phyloP scores from a whole-genome alignment of 2,113 vertebrate genomes.

The Rallus limicola region DNA sequence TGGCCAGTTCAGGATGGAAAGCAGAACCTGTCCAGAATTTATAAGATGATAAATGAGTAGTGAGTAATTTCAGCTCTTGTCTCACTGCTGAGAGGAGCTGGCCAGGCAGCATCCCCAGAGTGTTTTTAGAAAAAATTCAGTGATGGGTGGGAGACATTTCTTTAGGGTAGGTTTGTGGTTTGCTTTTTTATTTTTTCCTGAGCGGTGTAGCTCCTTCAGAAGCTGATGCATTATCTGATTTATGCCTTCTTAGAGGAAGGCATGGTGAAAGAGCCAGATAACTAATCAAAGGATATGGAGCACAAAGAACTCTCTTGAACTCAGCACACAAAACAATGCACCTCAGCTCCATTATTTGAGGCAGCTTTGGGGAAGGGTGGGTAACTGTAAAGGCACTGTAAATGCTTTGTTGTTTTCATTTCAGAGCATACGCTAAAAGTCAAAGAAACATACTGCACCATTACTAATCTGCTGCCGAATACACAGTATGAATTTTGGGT shows the following conservation, averaged over 20 bases:
- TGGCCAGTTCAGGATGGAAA: background rate
- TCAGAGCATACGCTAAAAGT: constrained; percentile 82
- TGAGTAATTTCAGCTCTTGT: background rate
- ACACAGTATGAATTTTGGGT: constrained; percentile 96
- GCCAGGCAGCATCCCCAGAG: background rate
- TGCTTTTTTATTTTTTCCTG: background rate
- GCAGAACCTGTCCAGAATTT: background rate
- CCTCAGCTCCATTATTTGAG: background rate
- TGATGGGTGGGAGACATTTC: background rate
- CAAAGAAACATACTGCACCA: constrained; percentile 92
- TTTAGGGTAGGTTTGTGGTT: background rate
- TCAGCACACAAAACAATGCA: background rate
- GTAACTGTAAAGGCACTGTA: background rate
- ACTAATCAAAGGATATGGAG: background rate
- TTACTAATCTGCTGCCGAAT: constrained; percentile 85
- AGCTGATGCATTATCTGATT: background rate
- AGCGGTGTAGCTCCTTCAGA: background rate
- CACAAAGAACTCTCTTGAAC: background rate
- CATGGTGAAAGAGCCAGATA: background rate
- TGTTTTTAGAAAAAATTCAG: background rate
- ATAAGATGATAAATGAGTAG: background rate
- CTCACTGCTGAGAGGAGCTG: background rate
- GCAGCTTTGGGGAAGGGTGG: background rate
- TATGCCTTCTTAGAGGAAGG: background rate
- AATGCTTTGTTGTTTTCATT: constrained; percentile 8